Conservation (phyloP, 1,140 invertebrate species). For the Pseudomyrmex cubaensis region DNA sequence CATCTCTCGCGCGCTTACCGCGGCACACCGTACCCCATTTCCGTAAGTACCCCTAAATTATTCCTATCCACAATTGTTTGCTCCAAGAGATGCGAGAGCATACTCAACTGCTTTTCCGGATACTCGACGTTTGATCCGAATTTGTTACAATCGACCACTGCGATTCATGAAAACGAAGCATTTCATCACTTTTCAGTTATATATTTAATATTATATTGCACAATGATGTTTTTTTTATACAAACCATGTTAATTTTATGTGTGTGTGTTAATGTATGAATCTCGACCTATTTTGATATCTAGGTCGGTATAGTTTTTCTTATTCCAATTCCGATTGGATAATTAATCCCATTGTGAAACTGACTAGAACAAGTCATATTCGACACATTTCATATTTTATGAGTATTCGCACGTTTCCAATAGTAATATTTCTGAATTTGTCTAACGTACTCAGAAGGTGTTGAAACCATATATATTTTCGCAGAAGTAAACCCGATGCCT, state of each 20-base stretch:
- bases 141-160: background rate
- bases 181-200: background rate
- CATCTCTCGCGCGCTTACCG: background rate
- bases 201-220: too few species aligned
- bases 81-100: background rate
- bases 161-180: background rate
- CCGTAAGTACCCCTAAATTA: conserved; percentile 30
- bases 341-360: background rate
- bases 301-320: background rate
- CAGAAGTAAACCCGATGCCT: conserved; percentile 19
- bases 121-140: conserved; percentile 30
- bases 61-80: background rate
- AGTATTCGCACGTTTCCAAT: background rate
- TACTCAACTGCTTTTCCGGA: background rate
- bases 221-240: too few species aligned
- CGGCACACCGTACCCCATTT: conserved; percentile 49
- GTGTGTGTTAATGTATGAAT: too few species aligned
- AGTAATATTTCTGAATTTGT: background rate
- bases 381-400: conserved; percentile 8
- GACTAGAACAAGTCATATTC: background rate
- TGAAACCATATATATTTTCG: conserved; percentile 13
- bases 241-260: too few species aligned
- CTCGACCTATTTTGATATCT: too few species aligned
- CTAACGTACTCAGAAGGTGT: background rate
- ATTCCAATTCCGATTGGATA: background rate